Percentiles rank a stretch among this genome's conserved stretches.
Conservation (phyloP, 2,113 vertebrate species). For the Nothobranchius furzeri region DNA sequence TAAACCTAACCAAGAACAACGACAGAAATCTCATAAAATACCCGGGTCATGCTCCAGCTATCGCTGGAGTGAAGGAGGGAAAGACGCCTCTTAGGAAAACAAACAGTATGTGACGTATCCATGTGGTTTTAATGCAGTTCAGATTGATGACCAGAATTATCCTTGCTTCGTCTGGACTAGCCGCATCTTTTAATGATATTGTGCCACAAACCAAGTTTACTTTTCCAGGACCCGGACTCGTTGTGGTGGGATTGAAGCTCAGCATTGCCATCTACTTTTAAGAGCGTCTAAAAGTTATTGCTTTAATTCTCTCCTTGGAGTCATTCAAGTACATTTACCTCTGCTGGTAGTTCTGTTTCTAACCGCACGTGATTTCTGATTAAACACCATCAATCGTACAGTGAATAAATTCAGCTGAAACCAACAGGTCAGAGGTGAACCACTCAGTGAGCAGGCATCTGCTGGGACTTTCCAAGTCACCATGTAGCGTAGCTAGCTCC, state of each 20-base stretch:
- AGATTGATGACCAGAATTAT: too few species aligned
- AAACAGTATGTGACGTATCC: too few species aligned
- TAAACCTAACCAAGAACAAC: too few species aligned
- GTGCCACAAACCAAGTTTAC: neutral
- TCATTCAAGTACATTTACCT: neutral
- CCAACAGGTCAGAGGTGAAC: slow-evolving; percentile 16
- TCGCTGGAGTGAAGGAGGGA: too few species aligned
- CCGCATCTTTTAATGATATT: neutral
- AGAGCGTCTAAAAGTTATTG: neutral
- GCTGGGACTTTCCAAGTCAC: slow-evolving; percentile 66
- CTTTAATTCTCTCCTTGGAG: neutral
- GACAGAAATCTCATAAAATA: too few species aligned
- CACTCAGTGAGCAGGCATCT: slow-evolving; percentile 46
- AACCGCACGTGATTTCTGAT: neutral
- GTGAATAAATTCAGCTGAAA: slow-evolving; percentile 12
- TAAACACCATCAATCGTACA: slow-evolving; percentile 22
- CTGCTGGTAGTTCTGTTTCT: neutral
- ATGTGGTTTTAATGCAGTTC: too few species aligned
- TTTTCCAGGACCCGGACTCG: too few species aligned
- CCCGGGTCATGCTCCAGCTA: too few species aligned
- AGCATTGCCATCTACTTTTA: neutral
- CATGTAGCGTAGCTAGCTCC: slow-evolving; percentile 32
- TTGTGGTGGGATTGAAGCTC: neutral
- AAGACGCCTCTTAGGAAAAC: too few species aligned
- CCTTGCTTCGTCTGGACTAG: too few species aligned